Base-by-base conservation (phyloP, 2,113 vertebrate genomes). In the Coreoperca whiteheadi region DNA sequence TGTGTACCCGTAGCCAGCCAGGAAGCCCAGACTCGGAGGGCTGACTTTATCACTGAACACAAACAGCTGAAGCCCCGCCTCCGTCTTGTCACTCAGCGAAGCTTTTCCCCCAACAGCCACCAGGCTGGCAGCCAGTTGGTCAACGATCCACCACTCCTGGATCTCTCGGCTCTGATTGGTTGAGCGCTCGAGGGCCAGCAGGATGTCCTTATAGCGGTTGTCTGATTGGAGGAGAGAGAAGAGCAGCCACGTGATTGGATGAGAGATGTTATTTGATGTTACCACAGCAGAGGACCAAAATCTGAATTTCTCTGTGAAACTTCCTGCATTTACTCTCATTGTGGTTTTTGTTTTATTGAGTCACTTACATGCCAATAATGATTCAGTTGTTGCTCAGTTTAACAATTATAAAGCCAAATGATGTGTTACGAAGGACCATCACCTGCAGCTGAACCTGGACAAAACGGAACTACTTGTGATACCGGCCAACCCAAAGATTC, bases 11-110 rank as follows among this genome's bases (percentile, higher is more conserved):
- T 98, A 99, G 88, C 97, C 97, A 60, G 97, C 97, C 76, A 99
- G 94, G 90, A 99, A 99, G 87, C 97, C 97, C 80, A 99, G 95
- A 83, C 97, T 99, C 0, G 97, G 97, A 56, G 97, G 97, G 78
- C 97, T 98, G 90, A 99, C 97, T 97, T 98, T 98, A 87, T 98
- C 97, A 84, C 97, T 99, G 92, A 98, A 98, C 77, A 98, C 95
- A 61, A 96, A 94, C 76, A 99, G 92, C 79, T 97, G 96, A 82
- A 97, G 95, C 81, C 95, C 97, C 84, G 89, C 95, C 73, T 91
- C 90, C 56, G 82, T 80, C 59, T 60, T 92, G 48, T 76, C 78
- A 75, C 54, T 82, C 12, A 28, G n/a, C 1, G 72, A 70, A 0
- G 43, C 53, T 1, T 23, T 34, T 10, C 63, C 74, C 32, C 70